These are phyloP conservation scores for Hucho hucho DNA, from an alignment of 2,113 vertebrate genomes.

Conservation along the genomic window DNA sequence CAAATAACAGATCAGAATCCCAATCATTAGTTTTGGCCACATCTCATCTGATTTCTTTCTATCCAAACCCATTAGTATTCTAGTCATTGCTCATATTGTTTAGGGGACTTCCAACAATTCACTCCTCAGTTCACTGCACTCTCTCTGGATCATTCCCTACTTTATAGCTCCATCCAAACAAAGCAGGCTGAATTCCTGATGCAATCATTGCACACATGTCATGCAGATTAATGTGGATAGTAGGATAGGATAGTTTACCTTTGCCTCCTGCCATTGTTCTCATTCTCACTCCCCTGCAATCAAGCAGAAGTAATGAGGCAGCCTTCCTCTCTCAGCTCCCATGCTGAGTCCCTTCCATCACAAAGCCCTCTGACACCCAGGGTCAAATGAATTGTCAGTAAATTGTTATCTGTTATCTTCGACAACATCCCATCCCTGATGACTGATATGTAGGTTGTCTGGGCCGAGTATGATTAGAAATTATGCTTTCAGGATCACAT, in stretches of 20 bases:
- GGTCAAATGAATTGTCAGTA: constrained; percentile 10
- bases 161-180: neutral
- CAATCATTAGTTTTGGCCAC: neutral
- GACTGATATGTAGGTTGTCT: too few relatives aligned
- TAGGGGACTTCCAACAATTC: neutral
- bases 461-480: neutral
- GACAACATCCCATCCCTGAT: too few relatives aligned
- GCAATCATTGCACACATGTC: constrained; percentile 58
- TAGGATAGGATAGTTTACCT: constrained; percentile 17
- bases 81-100: neutral
- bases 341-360: neutral
- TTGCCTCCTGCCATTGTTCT: constrained; percentile 40
- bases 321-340: neutral
- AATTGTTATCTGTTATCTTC: too few relatives aligned
- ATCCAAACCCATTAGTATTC: neutral
- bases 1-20: neutral
- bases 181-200: constrained; percentile 42
- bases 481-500: neutral
- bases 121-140: neutral
- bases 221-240: constrained; percentile 45
- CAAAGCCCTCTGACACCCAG: constrained; percentile 39
- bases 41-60: neutral
- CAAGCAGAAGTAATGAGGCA: neutral
- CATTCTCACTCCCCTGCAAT: constrained; percentile 10
- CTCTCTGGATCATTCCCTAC: constrained; percentile 21